These are phyloP conservation scores for Trichonephila inaurata DNA, from an alignment of 1,140 invertebrate genomes.

Conservation along the genomic window DNA sequence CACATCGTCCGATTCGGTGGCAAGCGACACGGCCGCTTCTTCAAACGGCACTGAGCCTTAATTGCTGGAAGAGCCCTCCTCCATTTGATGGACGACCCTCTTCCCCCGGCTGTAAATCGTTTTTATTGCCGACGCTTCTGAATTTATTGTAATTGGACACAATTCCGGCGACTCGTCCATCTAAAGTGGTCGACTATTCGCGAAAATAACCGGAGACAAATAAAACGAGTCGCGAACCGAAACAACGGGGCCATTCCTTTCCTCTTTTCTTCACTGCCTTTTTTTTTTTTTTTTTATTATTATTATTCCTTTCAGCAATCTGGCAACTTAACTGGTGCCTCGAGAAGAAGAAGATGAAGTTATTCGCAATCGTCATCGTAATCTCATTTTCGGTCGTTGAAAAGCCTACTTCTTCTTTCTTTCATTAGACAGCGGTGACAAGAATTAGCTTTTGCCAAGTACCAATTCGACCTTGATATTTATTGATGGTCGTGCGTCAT, in stretches of 20 bases:
- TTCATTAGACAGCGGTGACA: slow-evolving; percentile 17
- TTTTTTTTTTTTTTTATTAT: slow-evolving; percentile 24
- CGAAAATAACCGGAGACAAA: slow-evolving; percentile 73
- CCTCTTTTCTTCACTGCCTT: slow-evolving; percentile 24
- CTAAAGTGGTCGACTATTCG: slow-evolving; percentile 64
- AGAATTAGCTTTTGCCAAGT: slow-evolving; percentile 32
- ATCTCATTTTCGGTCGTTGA: slow-evolving; percentile 39
- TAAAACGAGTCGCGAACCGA: slow-evolving; percentile 72
- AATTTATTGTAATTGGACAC: slow-evolving; percentile 76
- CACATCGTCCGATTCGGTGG: slow-evolving; percentile 68
- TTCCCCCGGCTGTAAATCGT: slow-evolving; percentile 72
- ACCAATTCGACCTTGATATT: slow-evolving; percentile 38
- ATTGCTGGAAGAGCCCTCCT: slow-evolving; percentile 60
- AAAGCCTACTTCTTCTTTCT: slow-evolving; percentile 30
- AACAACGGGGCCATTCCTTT: slow-evolving; percentile 47
- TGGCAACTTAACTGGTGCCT: slow-evolving; percentile 64
- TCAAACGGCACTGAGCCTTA: slow-evolving; percentile 72
- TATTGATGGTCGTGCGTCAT: slow-evolving; percentile 25
- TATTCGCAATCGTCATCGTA: slow-evolving; percentile 67
- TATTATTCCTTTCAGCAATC: slow-evolving; percentile 27
- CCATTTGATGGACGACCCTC: slow-evolving; percentile 59
- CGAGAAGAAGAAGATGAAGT: slow-evolving; percentile 15
- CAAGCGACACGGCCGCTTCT: slow-evolving; percentile 72
- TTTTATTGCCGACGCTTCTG: slow-evolving; percentile 73
- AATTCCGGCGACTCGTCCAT: slow-evolving; percentile 74